phyloP scores from a whole-genome alignment of 2,888 invertebrate genomes.

The Epistrophe eligans region DNA sequence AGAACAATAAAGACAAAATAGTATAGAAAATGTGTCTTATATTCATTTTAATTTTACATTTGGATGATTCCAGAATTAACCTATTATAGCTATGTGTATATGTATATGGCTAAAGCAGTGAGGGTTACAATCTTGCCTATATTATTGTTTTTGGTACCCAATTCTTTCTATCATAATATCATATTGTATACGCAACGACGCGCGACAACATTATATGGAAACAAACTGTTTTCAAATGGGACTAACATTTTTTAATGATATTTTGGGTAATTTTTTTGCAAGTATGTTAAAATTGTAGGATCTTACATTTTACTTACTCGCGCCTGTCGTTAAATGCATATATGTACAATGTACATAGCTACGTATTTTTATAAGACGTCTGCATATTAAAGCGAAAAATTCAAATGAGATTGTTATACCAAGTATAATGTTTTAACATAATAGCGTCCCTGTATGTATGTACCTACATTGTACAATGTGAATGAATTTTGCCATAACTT shows the following conservation, averaged over 20 bases:
- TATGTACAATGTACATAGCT: too few species aligned
- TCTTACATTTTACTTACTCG: not conserved
- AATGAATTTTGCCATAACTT: slow-evolving; percentile 15
- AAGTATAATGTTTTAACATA: slow-evolving; percentile 2
- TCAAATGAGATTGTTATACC: slow-evolving; percentile 12
- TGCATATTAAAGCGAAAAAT: not conserved
- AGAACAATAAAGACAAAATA: slow-evolving; percentile 40
- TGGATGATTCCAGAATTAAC: slow-evolving; percentile 83
- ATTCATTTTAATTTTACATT: slow-evolving; percentile 83
- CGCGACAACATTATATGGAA: slow-evolving; percentile 77
- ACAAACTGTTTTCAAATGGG: slow-evolving; percentile 45
- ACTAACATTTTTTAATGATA: slow-evolving; percentile 38
- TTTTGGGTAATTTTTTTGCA: slow-evolving; percentile 4
- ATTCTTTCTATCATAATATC: slow-evolving; percentile 80
- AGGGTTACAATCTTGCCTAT: slow-evolving; percentile 11
- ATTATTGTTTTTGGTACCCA: not conserved
- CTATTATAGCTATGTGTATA: slow-evolving; percentile 78
- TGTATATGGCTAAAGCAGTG: slow-evolving; percentile 4
- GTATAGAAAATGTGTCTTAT: slow-evolving; percentile 72
- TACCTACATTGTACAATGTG: too few species aligned
- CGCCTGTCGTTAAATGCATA: not conserved
- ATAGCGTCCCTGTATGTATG: not conserved
- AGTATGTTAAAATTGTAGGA: too few species aligned
- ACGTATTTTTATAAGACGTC: not conserved
- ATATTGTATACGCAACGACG: slow-evolving; percentile 80